phyloP scores from a whole-genome alignment of 2,888 invertebrate genomes.

The Cremastobaeus sp. region DNA sequence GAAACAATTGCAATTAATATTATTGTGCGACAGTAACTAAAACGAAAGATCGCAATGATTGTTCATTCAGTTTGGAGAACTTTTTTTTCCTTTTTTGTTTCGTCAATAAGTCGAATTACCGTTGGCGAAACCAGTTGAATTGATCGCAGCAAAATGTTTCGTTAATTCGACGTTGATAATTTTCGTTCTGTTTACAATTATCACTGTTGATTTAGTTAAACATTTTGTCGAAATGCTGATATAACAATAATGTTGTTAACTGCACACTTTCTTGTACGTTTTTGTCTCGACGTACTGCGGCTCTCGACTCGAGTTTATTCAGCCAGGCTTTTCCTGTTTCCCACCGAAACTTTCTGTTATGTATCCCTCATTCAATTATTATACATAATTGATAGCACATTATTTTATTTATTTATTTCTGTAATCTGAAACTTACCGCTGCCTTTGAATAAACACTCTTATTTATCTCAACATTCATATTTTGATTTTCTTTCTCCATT shows the following conservation, averaged over 20 bases:
- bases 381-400: too few species aligned
- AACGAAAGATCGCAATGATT: slow-evolving; percentile 15
- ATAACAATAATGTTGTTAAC: slow-evolving; percentile 63
- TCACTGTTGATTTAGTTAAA: slow-evolving; percentile 56
- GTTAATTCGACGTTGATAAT: slow-evolving; percentile 59
- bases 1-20: slow-evolving; percentile 19
- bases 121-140: slow-evolving; percentile 60
- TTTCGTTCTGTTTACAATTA: slow-evolving; percentile 45
- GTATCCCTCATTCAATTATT: background rate
- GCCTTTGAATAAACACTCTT: too few species aligned
- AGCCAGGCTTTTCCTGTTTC: slow-evolving; percentile 6
- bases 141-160: slow-evolving; percentile 56
- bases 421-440: too few species aligned
- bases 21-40: slow-evolving; percentile 25
- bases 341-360: background rate
- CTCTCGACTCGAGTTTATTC: slow-evolving; percentile 17
- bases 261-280: slow-evolving; percentile 58
- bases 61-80: slow-evolving; percentile 16
- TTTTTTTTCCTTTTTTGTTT: slow-evolving; percentile 58
- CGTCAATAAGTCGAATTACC: slow-evolving; percentile 43
- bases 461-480: too few species aligned
- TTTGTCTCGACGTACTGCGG: slow-evolving; percentile 34
- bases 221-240: slow-evolving; percentile 56
- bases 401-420: slow-evolving; percentile 5
- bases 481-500: too few species aligned